Evolutionary conservation across 2,797 vertebrate species (phyloP), one percentile per base, ranked within the genome.

Genomic region (Tapirus indicus): DNA sequence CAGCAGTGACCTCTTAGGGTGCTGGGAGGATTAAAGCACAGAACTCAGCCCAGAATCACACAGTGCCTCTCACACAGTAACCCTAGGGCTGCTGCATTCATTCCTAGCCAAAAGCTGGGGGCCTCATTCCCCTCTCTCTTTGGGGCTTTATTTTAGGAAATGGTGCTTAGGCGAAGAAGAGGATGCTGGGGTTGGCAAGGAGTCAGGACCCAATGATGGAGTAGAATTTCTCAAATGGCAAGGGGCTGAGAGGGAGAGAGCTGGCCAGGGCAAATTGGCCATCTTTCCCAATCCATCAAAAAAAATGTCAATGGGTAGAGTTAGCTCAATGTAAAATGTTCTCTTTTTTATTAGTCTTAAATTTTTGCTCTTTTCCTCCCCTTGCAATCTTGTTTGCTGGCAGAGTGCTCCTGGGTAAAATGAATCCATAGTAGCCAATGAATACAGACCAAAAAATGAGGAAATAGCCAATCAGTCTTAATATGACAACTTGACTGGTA

Each of bases 31-130:
- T 64, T 64, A 29, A 60, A 71, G 77, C 47, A 35, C 84, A 49
- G 21, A 82, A 5, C 3, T n/a, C 18, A 16, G 14, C 83, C 64
- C 25, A 32, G 68, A 29, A 47, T 54, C 54, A 5, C 23, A 44
- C 1, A 2, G 35, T 23, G 35, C 8, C n/a, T 13, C 44, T 32
- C 29, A 18, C 4, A 20, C 69, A 20, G 38, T 38, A 6, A 47
- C 44, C 32, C 6, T 12, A 0, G 0, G 41, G 20, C 38, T 8
- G 14, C 69, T 44, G 44, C 58, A 3, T 32, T 72, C 12, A 2
- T 38, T 58, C 25, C 47, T 27, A 68, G n/a, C 35, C 17, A 17
- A 29, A 25, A 41, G 75, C 38, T 1, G 35, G 17, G 21, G 35
- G 32, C 17, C 60, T 74, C 32, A 1, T 68, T 58, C n/a, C 29